Evolutionary conservation across 2,113 vertebrate genomes (phyloP).

Genomic region (Oncorhynchus mykiss): DNA sequence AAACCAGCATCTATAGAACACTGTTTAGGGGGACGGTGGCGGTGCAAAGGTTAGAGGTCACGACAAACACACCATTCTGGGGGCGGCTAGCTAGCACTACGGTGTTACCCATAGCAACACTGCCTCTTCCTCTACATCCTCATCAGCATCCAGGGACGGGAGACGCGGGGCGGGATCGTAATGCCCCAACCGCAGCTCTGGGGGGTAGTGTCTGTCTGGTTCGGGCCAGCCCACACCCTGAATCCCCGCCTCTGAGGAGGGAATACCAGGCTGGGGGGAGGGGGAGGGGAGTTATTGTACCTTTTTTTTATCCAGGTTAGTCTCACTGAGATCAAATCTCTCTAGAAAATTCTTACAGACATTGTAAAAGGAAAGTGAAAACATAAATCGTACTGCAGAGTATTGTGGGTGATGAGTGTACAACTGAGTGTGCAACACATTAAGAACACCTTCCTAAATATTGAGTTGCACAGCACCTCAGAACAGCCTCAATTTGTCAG

Average conservation of each 20-base stretch:
- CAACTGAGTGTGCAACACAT: no score
- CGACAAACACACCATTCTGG: slow-evolving; percentile 50
- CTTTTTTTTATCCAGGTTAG: slow-evolving; percentile 17
- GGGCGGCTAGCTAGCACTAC: slow-evolving; percentile 11
- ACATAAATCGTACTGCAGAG: no score
- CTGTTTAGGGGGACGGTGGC: neutral
- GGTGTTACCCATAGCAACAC: slow-evolving; percentile 74
- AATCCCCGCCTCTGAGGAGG: slow-evolving; percentile 25
- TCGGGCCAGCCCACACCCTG: slow-evolving; percentile 39
- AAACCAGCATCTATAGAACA: neutral
- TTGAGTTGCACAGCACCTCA: no score
- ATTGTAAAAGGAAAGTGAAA: no score
- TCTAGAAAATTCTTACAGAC: slow-evolving; percentile 6
- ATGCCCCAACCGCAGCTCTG: slow-evolving; percentile 36
- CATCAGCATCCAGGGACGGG: slow-evolving; percentile 43
- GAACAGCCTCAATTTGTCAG: no score
- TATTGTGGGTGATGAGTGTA: no score
- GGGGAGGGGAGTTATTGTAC: slow-evolving; percentile 21
- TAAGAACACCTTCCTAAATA: no score
- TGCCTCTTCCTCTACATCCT: slow-evolving; percentile 65
- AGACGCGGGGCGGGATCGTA: slow-evolving; percentile 24
- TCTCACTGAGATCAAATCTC: slow-evolving; percentile 5
- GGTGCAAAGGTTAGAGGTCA: slow-evolving; percentile 27
- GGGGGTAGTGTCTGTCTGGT: slow-evolving; percentile 18
- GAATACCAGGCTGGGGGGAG: slow-evolving; percentile 45